Evolutionary conservation across 2,888 invertebrate species (phyloP), one percentile per base, ranked within the genome.

Genomic region (Tanytarsus gracilentus): DNA sequence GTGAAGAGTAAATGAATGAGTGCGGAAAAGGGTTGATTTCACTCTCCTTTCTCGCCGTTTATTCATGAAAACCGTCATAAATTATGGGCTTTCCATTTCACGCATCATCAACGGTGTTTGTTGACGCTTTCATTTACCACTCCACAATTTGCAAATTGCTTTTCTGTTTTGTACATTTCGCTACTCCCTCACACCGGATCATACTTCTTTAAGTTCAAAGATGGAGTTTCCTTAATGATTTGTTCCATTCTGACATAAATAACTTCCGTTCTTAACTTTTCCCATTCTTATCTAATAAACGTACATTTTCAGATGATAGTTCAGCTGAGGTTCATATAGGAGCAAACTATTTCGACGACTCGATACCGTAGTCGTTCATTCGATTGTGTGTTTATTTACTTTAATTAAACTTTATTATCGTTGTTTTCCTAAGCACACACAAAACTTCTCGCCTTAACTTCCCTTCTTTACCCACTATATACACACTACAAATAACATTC

Each of bases 381-480:
- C 53, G 53, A 53, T 53, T 55, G 55, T 55, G 40, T 55, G 16
- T 51, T 51, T 51, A 30, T 55, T 55, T 55, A 16, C 55, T 25
- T 55, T 55, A 55, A 55, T 55, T 55, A 55, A 55, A 55, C 39
- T 55, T 55, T 55, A 55, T 55, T 55, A 40, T 55, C 25, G 18
- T 30, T 51, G 29, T 51, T 51, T 21, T 53, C 11, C 36, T 51
- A 25, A 11, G 18, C 4, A 44, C 9, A 18, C 18, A 2, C 33
- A 33, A 2, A 9, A 44, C 21, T 44, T 9, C 11, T 11, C n/a
- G 33, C 33, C n/a, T 11, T 23, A 44, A 18, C 18, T 9, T 23
- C 18, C 11, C 18, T 44, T 44, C 44, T 9, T 23, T 23, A 44
- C 11, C 44, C 44, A 44, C 44, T 23, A 18, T 33, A n/a, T 11